phyloP scores from a whole-genome alignment of 37 sponge, comb jelly and placozoan genomes.

The Agelas oroides region DNA sequence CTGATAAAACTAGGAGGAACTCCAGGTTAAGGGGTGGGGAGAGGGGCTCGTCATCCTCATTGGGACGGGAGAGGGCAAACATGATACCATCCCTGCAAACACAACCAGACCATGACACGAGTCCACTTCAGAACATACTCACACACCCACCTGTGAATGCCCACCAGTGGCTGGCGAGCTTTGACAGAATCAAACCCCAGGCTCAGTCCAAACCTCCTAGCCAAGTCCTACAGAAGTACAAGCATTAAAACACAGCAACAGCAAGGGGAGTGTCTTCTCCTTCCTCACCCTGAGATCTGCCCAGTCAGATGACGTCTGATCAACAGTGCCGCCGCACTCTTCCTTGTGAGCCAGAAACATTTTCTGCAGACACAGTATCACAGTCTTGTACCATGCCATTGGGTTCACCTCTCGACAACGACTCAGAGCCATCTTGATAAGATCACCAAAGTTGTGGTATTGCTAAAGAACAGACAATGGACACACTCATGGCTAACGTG shows the following conservation, averaged over 20 bases:
- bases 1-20: slow-evolving; percentile 87
- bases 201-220: slow-evolving; percentile 71
- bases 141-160: slow-evolving; percentile 76
- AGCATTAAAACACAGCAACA: no score
- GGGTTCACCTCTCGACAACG: slow-evolving; percentile 62
- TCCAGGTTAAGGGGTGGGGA: slow-evolving; percentile 65
- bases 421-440: slow-evolving; percentile 74
- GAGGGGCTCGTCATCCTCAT: neutral
- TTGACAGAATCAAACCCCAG: slow-evolving; percentile 79
- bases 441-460: slow-evolving; percentile 82
- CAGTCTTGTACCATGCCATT: slow-evolving; percentile 61
- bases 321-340: slow-evolving; percentile 35
- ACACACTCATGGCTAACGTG: no score
- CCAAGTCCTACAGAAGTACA: slow-evolving; percentile 64
- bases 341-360: slow-evolving; percentile 27
- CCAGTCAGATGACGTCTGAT: slow-evolving; percentile 55
- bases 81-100: slow-evolving; percentile 69
- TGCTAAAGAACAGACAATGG: slow-evolving; percentile 27
- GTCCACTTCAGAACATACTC: no score
- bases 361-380: slow-evolving; percentile 38
- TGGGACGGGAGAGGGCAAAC: slow-evolving; percentile 50
- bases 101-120: neutral
- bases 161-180: slow-evolving; percentile 76
- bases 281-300: slow-evolving; percentile 58
- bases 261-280: no score